Evolutionary conservation across 2,797 vertebrate genomes (phyloP).

Genomic region (Girardinus metallicus): DNA sequence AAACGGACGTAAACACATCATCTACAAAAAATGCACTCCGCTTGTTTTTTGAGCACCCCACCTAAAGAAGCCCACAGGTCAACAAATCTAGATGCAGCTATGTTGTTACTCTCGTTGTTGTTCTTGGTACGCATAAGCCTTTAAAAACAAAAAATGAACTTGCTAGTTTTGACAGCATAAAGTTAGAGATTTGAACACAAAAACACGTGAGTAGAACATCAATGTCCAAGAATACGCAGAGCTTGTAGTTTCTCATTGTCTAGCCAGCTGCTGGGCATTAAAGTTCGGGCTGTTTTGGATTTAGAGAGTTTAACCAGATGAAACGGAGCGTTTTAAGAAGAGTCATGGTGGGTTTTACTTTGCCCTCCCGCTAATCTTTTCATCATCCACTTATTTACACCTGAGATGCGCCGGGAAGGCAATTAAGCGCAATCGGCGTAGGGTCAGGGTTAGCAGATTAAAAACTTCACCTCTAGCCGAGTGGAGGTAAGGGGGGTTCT

Average conservation of each 20-base stretch:
- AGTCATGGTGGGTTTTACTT: constrained; percentile 14
- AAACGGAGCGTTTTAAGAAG: constrained; percentile 2
- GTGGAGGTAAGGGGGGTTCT: constrained; percentile 9
- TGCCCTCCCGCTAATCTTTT: constrained; percentile 36
- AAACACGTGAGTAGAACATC: not conserved
- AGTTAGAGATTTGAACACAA: not conserved
- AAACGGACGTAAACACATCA: constrained; percentile 14
- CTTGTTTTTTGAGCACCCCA: not conserved
- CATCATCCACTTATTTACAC: constrained; percentile 44
- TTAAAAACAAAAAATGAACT: not conserved
- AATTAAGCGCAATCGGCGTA: constrained; percentile 47
- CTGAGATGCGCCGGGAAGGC: constrained; percentile 31
- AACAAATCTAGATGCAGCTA: too few relatives aligned
- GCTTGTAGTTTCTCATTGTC: constrained; percentile 1
- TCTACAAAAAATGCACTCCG: not conserved
- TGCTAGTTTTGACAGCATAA: not conserved
- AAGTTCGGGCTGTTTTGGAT: constrained; percentile 1
- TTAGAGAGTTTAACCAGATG: constrained; percentile 5
- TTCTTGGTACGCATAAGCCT: not conserved
- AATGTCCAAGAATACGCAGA: not conserved
- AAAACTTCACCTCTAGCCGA: constrained; percentile 29
- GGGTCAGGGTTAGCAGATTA: constrained; percentile 6
- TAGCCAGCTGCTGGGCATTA: not conserved
- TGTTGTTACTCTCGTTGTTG: not conserved
- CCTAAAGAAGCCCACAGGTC: not conserved